These are phyloP conservation scores for Drosophila pallidifrons DNA, from an alignment of 1,140 invertebrate species.

Conservation along the genomic window DNA sequence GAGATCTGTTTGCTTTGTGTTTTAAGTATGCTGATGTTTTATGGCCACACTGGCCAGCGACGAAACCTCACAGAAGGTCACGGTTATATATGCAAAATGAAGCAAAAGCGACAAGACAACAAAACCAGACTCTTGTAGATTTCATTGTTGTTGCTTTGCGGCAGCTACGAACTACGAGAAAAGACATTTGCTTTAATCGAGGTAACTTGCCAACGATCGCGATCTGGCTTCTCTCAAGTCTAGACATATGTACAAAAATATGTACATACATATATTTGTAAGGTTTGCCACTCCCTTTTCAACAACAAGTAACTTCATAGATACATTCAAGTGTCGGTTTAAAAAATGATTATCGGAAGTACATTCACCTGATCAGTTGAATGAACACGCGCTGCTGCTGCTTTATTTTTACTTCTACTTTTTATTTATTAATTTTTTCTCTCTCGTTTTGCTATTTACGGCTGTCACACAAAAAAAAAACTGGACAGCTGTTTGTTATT, in stretches of 20 bases:
- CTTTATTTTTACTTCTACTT: constrained; percentile 55
- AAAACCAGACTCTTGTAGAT: constrained; percentile 59
- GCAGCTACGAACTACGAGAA: constrained; percentile 20
- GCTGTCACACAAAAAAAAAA: constrained; percentile 46
- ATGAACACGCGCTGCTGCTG: constrained; percentile 66
- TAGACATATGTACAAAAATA: constrained; percentile 11
- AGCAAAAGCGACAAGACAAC: constrained; percentile 40
- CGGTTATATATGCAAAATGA: constrained; percentile 76
- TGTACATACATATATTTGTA: neutral
- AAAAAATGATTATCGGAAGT: constrained; percentile 77
- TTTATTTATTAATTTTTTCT: constrained; percentile 58
- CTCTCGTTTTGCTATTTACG: constrained; percentile 55
- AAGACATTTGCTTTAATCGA: constrained; percentile 70
- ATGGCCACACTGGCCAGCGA: constrained; percentile 51
- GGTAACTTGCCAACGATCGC: constrained; percentile 76
- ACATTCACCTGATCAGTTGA: constrained; percentile 83
- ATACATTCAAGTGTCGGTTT: constrained; percentile 16
- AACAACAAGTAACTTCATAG: constrained; percentile 31
- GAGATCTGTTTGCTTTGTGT: constrained; percentile 24
- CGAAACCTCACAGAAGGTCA: constrained; percentile 68
- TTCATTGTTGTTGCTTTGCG: constrained; percentile 9
- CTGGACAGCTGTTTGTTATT: constrained; percentile 55
- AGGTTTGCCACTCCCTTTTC: constrained; percentile 64
- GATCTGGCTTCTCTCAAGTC: constrained; percentile 27
- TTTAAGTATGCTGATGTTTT: constrained; percentile 40